Evolutionary conservation across 2,797 vertebrate species (phyloP), one percentile per base, ranked within the genome.

Genomic region (Sibirionetta formosa): DNA sequence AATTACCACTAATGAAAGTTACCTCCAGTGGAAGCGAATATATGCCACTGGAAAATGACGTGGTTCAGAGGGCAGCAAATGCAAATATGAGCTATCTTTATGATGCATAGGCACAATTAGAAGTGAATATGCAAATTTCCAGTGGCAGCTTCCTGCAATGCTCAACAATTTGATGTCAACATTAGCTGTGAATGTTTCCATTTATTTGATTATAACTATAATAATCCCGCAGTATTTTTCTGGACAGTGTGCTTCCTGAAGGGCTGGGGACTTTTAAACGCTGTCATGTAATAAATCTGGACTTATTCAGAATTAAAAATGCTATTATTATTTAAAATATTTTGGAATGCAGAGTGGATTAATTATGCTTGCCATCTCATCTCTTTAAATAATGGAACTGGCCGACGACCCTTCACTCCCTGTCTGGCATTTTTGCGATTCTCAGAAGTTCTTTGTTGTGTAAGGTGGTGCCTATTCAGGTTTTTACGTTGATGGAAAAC

Each of bases 1-100:
- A 96, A 96, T 94, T 96, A 69, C 63, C 71, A 61, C 29, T 79
- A 91, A 96, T 87, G 85, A 92, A 89, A 82, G 92, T 84, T 94
- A 93, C 95, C 90, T 92, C 89, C 77, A 86, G 89, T 90, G 94
- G 93, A 90, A 93, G 73, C 0, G 40, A 92, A 75, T 95, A 65
- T 48, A 53, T 68, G 54, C 40, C 65, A 56, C 72, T 66, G 82
- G 72, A 94, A 94, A 95, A 84, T 61, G 10, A 86, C 63, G 82
- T 73, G 44, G 71, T 94, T 94, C 71, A 84, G 87, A 90, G 83
- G 95, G 27, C 90, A 95, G 68, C 4, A 7, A 93, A 93, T 87
- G 77, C 89, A 94, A 90, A 93, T 83, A 72, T 0, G 58, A 86
- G 79, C 66, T 54, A 84, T 63, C 91, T 84, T 81, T 84, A 72